Evolutionary conservation across 1,140 invertebrate species (phyloP).

Genomic region (Drosophila prosaltans): DNA sequence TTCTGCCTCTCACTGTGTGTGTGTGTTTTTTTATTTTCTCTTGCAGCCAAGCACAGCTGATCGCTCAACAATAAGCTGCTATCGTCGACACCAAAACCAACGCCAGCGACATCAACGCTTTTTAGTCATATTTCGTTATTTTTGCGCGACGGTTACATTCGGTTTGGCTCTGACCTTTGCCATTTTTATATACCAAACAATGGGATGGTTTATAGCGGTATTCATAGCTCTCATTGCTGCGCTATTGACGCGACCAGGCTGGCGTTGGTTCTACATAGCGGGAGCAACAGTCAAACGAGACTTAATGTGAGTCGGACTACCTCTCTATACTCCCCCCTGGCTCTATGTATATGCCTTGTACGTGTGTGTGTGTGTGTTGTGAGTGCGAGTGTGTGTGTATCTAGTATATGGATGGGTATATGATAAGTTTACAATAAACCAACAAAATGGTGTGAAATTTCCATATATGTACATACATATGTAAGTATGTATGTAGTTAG

Average conservation of each 20-base stretch:
- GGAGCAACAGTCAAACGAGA: slow-evolving; percentile 88
- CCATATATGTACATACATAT: slow-evolving; percentile 42
- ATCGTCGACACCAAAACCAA: slow-evolving; percentile 44
- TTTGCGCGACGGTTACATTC: slow-evolving; percentile 69
- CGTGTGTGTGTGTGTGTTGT: slow-evolving; percentile 9
- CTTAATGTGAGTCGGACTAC: slow-evolving; percentile 83
- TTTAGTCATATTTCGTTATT: slow-evolving; percentile 73
- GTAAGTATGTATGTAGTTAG: too few species aligned
- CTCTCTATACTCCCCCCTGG: background rate
- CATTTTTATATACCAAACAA: slow-evolving; percentile 65
- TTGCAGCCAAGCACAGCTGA: slow-evolving; percentile 40
- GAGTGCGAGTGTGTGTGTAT: background rate
- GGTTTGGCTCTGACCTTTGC: slow-evolving; percentile 65
- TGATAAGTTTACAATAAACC: slow-evolving; percentile 73
- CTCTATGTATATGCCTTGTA: background rate
- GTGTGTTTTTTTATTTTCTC: background rate
- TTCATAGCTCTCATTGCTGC: slow-evolving; percentile 59
- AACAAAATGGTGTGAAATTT: slow-evolving; percentile 64
- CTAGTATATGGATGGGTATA: background rate
- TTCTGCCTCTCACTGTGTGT: background rate
- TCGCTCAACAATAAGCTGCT: slow-evolving; percentile 40
- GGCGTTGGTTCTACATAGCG: slow-evolving; percentile 89
- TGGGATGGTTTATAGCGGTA: slow-evolving; percentile 75
- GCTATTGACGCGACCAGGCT: slow-evolving; percentile 82
- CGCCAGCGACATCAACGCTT: slow-evolving; percentile 55